Percentiles rank a stretch among this genome's conserved stretches.
These are phyloP conservation scores for Lota lota DNA, from an alignment of 2,113 vertebrate species.

Conservation along the genomic window DNA sequence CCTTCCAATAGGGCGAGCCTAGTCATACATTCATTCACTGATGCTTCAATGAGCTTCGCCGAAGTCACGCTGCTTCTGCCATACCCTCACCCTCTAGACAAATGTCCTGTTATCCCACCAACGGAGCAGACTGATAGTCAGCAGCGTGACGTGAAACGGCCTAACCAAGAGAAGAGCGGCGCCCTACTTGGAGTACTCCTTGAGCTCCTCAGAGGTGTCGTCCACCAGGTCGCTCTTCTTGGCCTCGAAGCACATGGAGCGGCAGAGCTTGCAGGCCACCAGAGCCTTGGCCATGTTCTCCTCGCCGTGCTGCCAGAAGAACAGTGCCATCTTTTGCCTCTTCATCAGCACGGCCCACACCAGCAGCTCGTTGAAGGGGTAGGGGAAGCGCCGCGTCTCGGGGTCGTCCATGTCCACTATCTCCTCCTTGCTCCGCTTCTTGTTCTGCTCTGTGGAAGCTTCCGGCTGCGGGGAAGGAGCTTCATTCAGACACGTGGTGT, in stretches of 20 bases:
- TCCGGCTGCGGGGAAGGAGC: constrained; percentile 56
- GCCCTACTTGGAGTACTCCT: constrained; percentile 93
- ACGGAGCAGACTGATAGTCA: no score
- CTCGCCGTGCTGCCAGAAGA: constrained; percentile 98
- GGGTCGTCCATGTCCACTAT: constrained; percentile 98
- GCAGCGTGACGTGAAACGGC: no score
- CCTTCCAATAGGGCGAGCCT: no score
- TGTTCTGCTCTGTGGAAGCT: constrained; percentile 81
- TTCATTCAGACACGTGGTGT: background rate
- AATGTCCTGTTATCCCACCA: no score
- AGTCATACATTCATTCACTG: no score
- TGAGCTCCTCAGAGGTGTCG: constrained; percentile 93
- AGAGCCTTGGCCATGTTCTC: constrained; percentile 98
- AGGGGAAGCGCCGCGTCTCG: constrained; percentile 91
- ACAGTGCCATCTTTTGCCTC: constrained; percentile 96
- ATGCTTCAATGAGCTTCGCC: no score
- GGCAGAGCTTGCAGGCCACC: constrained; percentile 94
- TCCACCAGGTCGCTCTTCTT: constrained; percentile 98
- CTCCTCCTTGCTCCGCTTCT: constrained; percentile 95
- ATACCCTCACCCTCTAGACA: no score
- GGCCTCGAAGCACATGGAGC: constrained; percentile 95
- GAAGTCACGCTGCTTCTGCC: no score
- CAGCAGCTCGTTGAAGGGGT: constrained; percentile 95
- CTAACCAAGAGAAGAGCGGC: no score
- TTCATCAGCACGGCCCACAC: constrained; percentile 99